Conservation (phyloP, 1,140 invertebrate genomes). For the Micrasema minimum region DNA sequence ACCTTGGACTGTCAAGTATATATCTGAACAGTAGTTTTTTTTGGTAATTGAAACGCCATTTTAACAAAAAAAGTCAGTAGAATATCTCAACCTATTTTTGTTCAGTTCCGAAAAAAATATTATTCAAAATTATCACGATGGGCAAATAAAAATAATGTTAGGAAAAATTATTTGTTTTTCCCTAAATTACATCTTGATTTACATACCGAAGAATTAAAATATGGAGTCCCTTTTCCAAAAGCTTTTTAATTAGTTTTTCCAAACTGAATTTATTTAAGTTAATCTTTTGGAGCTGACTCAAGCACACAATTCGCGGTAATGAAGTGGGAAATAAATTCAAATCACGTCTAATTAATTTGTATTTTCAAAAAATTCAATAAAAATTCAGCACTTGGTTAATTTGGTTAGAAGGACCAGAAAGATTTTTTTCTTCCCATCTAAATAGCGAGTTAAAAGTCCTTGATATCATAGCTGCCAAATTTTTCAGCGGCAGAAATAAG, state of each 20-base stretch:
- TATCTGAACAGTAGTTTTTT: too few species aligned
- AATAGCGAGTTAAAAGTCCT: background rate
- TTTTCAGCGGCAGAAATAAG: background rate
- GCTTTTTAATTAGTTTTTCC: conserved; percentile 16
- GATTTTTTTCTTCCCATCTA: conserved; percentile 6
- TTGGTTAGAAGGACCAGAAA: conserved; percentile 14
- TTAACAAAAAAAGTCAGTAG: too few species aligned
- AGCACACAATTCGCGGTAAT: conserved; percentile 34
- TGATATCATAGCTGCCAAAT: too few species aligned
- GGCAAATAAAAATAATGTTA: too few species aligned
- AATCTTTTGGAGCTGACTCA: conserved; percentile 15
- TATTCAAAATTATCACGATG: too few species aligned
- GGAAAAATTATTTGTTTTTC: too few species aligned
- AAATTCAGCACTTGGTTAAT: conserved; percentile 25
- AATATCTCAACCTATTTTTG: too few species aligned
- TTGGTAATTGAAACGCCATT: too few species aligned
- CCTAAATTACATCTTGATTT: too few species aligned
- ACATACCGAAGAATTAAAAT: background rate
- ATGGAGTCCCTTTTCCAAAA: background rate
- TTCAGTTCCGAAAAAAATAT: too few species aligned
- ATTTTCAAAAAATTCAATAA: conserved; percentile 33
- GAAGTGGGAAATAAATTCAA: conserved; percentile 34
- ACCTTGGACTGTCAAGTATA: too few species aligned
- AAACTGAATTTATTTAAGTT: background rate
- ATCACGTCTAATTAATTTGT: conserved; percentile 32